phyloP scores from a whole-genome alignment of 53 echinoderm and acorn worm genomes.

The Luidia sarsii region DNA sequence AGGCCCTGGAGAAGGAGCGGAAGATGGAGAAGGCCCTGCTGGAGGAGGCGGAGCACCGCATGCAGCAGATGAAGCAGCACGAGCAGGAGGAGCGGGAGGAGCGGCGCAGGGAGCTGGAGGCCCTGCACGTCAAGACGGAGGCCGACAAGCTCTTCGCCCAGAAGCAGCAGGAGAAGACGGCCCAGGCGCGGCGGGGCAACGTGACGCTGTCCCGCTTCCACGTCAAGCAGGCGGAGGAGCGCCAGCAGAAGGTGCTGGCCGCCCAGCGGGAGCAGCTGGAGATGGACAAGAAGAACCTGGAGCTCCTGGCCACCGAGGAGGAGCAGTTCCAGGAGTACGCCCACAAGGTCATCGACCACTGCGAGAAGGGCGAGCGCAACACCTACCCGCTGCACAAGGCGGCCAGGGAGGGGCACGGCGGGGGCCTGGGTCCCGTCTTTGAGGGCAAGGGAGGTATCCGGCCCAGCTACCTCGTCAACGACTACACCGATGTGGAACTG shows the following conservation, averaged over 20 bases:
- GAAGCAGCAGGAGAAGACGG: slow-evolving; percentile 82
- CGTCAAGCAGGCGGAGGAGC: slow-evolving; percentile 70
- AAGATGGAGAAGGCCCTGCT: slow-evolving; percentile 64
- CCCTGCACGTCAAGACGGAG: slow-evolving; percentile 84
- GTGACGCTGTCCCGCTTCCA: slow-evolving; percentile 71
- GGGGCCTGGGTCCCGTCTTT: slow-evolving; percentile 92
- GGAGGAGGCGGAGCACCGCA: slow-evolving; percentile 74
- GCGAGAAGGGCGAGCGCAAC: slow-evolving; percentile 82
- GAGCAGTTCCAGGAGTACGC: slow-evolving; percentile 97
- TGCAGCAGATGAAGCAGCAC: slow-evolving; percentile 56
- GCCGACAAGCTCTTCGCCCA: slow-evolving; percentile 86
- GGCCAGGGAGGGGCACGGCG: slow-evolving; percentile 93
- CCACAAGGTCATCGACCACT: slow-evolving; percentile 84
- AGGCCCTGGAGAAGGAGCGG: slow-evolving; percentile 72
- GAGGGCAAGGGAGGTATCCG: slow-evolving; percentile 96
- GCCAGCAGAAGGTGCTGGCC: slow-evolving; percentile 15
- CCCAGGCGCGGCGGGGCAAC: slow-evolving; percentile 55
- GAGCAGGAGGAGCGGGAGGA: slow-evolving; percentile 76
- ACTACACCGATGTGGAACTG: slow-evolving; percentile 80
- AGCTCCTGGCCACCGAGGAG: slow-evolving; percentile 87
- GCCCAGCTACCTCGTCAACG: slow-evolving; percentile 90
- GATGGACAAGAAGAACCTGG: slow-evolving; percentile 90
- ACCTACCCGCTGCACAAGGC: slow-evolving; percentile 92
- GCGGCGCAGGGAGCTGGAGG: slow-evolving; percentile 69
- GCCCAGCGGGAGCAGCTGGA: slow-evolving; percentile 71